phyloP scores from a whole-genome alignment of 1,140 invertebrate species.

The Drosophila nebulosa region DNA sequence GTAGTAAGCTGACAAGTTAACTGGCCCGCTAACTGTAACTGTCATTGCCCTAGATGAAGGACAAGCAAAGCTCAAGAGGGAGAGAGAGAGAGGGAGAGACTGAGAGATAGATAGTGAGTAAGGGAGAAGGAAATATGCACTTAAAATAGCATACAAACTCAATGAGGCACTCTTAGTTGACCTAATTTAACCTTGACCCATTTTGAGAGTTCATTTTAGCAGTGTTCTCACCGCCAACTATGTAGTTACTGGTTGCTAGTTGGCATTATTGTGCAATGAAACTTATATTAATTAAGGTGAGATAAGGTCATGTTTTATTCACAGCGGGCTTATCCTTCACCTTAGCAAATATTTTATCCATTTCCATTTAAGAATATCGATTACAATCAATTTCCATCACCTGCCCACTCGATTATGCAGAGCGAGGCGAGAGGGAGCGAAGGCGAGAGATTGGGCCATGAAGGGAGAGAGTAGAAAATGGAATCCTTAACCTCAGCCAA shows the following conservation, averaged over 20 bases:
- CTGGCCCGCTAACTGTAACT: conserved; percentile 37
- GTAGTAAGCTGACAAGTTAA: conserved; percentile 64
- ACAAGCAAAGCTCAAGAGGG: background rate
- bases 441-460: background rate
- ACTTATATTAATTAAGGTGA: background rate
- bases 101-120: background rate
- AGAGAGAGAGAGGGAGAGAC: background rate
- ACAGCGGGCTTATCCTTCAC: background rate
- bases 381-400: conserved; percentile 57
- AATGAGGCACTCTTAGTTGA: conserved; percentile 63
- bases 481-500: background rate
- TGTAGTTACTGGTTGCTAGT: background rate
- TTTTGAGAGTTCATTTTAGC: conserved; percentile 20
- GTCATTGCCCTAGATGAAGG: conserved; percentile 62
- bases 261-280: background rate
- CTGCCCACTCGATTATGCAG: conserved; percentile 23
- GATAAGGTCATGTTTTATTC: background rate
- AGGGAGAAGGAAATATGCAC: conserved; percentile 44
- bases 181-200: conserved; percentile 73
- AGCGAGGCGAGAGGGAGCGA: background rate
- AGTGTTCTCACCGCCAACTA: background rate
- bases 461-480: background rate
- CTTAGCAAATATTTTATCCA: conserved; percentile 12
- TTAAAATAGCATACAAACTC: conserved; percentile 63
- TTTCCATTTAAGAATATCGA: conserved; percentile 34